Evolutionary conservation across 1,140 invertebrate genomes (phyloP).

Genomic region (Megalonaias nervosa): DNA sequence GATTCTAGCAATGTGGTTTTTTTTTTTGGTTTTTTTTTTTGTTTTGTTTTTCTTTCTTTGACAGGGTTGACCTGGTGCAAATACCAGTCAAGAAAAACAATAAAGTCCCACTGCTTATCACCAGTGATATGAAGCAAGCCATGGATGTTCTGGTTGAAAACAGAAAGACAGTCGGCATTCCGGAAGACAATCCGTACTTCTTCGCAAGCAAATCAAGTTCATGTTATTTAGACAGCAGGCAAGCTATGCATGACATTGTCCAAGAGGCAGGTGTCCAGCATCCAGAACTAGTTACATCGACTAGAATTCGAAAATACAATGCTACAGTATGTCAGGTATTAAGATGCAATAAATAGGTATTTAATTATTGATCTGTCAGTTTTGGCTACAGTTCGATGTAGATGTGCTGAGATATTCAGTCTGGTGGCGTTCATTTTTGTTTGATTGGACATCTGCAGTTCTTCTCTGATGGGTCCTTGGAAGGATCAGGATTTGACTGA

Average conservation of each 20-base stretch:
- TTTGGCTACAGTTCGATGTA: no score
- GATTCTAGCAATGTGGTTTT: no score
- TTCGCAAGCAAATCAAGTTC: background rate
- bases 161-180: background rate
- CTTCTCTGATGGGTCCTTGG: no score
- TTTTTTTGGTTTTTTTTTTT: no score
- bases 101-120: background rate
- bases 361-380: no score
- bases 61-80: background rate
- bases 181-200: background rate
- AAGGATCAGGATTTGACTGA: no score
- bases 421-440: no score
- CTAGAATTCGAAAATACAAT: constrained; percentile 2
- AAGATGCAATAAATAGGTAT: no score
- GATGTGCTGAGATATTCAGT: no score
- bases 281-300: no score
- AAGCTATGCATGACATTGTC: background rate
- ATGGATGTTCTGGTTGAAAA: background rate
- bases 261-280: no score
- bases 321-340: background rate
- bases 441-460: no score
- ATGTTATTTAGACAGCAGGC: background rate
- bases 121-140: background rate
- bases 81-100: background rate
- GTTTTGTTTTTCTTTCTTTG: background rate